phyloP scores from a whole-genome alignment of 2,888 invertebrate genomes.

The Cyclophora albipunctata region DNA sequence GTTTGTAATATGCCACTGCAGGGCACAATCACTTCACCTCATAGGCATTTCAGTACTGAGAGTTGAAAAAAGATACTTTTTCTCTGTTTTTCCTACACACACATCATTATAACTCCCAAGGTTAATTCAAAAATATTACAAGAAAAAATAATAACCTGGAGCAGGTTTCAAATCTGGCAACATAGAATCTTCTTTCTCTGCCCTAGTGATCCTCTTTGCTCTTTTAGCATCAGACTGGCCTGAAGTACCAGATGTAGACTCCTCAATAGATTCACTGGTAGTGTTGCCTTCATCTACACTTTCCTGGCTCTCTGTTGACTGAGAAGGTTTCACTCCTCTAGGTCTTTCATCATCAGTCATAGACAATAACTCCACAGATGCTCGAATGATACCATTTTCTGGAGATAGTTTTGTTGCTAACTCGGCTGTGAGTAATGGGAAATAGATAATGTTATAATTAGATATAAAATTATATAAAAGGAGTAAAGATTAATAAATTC shows the following conservation, averaged over 20 bases:
- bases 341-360: slow-evolving; percentile 82
- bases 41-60: too few species aligned
- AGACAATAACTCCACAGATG: slow-evolving; percentile 86
- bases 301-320: slow-evolving; percentile 28
- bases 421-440: slow-evolving; percentile 44
- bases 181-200: slow-evolving; percentile 81
- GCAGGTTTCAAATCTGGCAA: slow-evolving; percentile 88
- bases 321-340: slow-evolving; percentile 63
- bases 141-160: slow-evolving; percentile 49
- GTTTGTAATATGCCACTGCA: too few species aligned
- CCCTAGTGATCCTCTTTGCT: slow-evolving; percentile 59
- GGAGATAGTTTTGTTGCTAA: slow-evolving; percentile 80
- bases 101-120: too few species aligned
- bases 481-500: background rate
- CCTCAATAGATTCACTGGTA: slow-evolving; percentile 23
- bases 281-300: background rate
- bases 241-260: slow-evolving; percentile 33
- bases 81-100: too few species aligned
- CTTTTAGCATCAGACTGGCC: slow-evolving; percentile 59
- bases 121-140: too few species aligned
- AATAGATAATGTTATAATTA: slow-evolving; percentile 9
- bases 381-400: slow-evolving; percentile 82
- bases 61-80: too few species aligned
- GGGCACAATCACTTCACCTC: too few species aligned
- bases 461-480: background rate